Percentiles rank a stretch among this genome's conserved stretches.
Conservation (phyloP, 2,888 invertebrate genomes). For the Oasisia sp. region DNA sequence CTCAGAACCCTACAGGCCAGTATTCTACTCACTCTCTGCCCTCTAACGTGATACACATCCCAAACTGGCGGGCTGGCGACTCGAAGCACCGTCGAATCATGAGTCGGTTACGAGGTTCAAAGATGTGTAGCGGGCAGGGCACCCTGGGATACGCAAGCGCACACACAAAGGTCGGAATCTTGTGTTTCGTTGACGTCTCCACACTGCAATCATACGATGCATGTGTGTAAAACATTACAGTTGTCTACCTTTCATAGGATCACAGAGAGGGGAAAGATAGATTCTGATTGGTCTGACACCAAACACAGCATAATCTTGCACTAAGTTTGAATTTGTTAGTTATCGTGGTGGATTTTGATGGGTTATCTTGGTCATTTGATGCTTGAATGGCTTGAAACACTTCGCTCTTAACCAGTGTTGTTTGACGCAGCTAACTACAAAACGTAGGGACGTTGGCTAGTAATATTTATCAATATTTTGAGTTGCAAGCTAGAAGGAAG, state of each 20-base stretch:
- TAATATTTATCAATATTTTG: too few species aligned
- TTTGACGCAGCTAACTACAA: too few species aligned
- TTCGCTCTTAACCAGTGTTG: too few species aligned
- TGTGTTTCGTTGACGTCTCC: conserved; percentile 37
- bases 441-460: too few species aligned
- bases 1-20: too few species aligned
- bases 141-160: conserved; percentile 87
- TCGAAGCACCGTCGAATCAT: conserved; percentile 87
- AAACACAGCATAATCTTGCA: background rate
- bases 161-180: conserved; percentile 86
- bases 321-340: background rate
- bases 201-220: background rate
- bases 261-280: background rate
- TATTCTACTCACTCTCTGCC: conserved; percentile 58
- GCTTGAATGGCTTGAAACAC: too few species aligned
- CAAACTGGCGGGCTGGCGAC: conserved; percentile 79
- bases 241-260: background rate
- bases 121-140: conserved; percentile 89
- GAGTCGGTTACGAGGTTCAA: conserved; percentile 86
- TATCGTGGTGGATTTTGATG: background rate
- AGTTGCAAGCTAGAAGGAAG: too few species aligned
- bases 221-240: background rate
- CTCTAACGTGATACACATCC: conserved; percentile 75
- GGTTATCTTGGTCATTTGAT: too few species aligned
- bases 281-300: background rate